Percentiles rank a stretch among this genome's conserved stretches.
Conservation (phyloP, 1,140 invertebrate genomes). For the Drosophila baimaii region DNA sequence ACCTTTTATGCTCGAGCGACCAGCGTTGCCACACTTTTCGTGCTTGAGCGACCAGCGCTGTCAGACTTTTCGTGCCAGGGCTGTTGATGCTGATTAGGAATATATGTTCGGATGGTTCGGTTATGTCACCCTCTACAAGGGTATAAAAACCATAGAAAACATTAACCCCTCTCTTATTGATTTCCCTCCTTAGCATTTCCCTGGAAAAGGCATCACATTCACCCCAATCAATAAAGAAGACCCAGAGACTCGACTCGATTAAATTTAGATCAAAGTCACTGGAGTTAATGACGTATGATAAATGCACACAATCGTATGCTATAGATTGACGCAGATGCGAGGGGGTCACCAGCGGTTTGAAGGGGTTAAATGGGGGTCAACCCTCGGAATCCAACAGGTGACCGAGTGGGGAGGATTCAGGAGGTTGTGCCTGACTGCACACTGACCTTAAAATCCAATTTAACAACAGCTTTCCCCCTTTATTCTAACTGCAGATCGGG, state of each 20-base stretch:
- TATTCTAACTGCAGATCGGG: neutral
- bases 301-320: slow-evolving; percentile 28
- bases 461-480: slow-evolving; percentile 14
- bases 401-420: neutral
- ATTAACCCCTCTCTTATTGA: neutral
- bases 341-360: slow-evolving; percentile 29
- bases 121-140: too few species aligned
- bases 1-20: too few species aligned
- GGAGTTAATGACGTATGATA: slow-evolving; percentile 60
- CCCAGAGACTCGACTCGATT: slow-evolving; percentile 37
- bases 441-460: slow-evolving; percentile 71
- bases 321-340: slow-evolving; percentile 1
- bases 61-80: too few species aligned
- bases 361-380: slow-evolving; percentile 21
- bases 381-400: slow-evolving; percentile 29
- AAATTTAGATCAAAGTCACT: slow-evolving; percentile 74
- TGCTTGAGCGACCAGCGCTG: too few species aligned
- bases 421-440: slow-evolving; percentile 24
- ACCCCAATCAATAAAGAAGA: slow-evolving; percentile 34
- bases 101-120: too few species aligned
- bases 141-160: too few species aligned
- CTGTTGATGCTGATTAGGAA: too few species aligned
- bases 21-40: too few species aligned
- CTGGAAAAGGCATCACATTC: slow-evolving; percentile 1
- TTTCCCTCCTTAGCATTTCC: slow-evolving; percentile 13